A percentile compares a stretch with the other conserved stretches of the same genome.
These are phyloP conservation scores for Volucella inflata DNA, from an alignment of 2,888 invertebrate species.

Conservation along the genomic window DNA sequence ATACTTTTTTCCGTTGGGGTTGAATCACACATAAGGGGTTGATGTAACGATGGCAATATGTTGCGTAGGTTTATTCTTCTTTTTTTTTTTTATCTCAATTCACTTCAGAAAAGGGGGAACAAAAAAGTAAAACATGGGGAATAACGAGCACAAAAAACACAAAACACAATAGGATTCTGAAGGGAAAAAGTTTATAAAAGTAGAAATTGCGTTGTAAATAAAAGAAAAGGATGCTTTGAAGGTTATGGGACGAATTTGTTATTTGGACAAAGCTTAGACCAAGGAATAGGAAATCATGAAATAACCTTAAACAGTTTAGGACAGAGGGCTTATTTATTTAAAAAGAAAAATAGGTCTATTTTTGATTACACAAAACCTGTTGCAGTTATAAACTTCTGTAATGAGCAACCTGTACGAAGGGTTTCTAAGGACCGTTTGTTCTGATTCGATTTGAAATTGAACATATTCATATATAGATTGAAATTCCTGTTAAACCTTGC, in stretches of 20 bases:
- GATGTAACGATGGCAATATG: slow-evolving; percentile 72
- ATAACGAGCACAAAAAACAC: slow-evolving; percentile 18
- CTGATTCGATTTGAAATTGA: too few species aligned
- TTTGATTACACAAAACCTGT: too few species aligned
- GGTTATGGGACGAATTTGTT: slow-evolving; percentile 10
- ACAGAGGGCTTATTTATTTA: too few species aligned
- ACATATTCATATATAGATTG: too few species aligned
- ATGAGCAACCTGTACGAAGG: too few species aligned
- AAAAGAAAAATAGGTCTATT: too few species aligned
- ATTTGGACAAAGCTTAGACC: too few species aligned
- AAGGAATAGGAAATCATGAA: too few species aligned
- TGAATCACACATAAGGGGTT: slow-evolving; percentile 67
- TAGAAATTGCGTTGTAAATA: slow-evolving; percentile 70
- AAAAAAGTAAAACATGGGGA: slow-evolving; percentile 15
- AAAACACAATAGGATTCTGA: slow-evolving; percentile 52
- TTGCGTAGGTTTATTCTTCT: slow-evolving; percentile 63
- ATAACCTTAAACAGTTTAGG: too few species aligned
- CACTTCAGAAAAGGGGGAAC: slow-evolving; percentile 38
- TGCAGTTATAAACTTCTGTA: too few species aligned
- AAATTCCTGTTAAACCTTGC: too few species aligned
- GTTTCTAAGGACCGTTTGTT: too few species aligned
- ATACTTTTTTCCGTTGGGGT: slow-evolving; percentile 44
- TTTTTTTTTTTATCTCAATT: slow-evolving; percentile 38
- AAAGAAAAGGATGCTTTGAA: slow-evolving; percentile 61
- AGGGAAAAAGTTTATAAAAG: slow-evolving; percentile 59